Evolutionary conservation across 30 jellyfish, hydroid and myxozoan species (phyloP), one percentile per base, ranked within the genome.

Genomic region (Aurelia aurita): DNA sequence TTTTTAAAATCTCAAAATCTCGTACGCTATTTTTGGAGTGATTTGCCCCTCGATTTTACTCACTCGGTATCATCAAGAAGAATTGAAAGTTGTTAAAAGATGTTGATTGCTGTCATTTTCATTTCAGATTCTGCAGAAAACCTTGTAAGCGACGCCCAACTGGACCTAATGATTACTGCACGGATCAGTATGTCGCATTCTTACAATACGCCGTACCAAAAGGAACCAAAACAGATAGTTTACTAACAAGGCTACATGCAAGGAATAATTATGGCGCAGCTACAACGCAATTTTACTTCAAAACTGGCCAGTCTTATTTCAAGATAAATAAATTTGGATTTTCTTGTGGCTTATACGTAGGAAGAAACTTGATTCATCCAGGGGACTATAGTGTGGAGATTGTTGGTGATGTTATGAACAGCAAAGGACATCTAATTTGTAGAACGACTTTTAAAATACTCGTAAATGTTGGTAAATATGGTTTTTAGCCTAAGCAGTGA

Each of bases 381-480:
- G 98, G 96, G 7, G 89, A 85, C 79, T 44, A 22, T 74, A 84
- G 84, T 54, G 88, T 91, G 28, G 89, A 60, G 29, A 63, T 91
- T 2, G 65, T 71, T 47, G 89, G 97, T n/a, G 94, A 91, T 65
- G 82, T 91, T 7, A 86, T 79, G 45, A 89, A 74, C 35, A 69
- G 74, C 44, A 61, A 72, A 44, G 87, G 92, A 8, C 90, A 80
- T 7, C 58, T 91, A 57, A 23, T 91, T n/a, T 91, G 96, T 73
- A 79, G 95, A 74, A 91, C 98, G 25, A 80, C 87, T 16, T 91
- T 91, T 77, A 78, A 74, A 68, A 76, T 91, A 34, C 90, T 86
- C 62, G 79, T 84, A 26, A 80, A 72, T 64, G 93, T 85, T 21
- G 96, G 94, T 18, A 54, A 85, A 27, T 91, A 91, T 57, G 43